These are phyloP conservation scores for Helleia helle DNA, from an alignment of 2,888 invertebrate genomes.

Conservation along the genomic window DNA sequence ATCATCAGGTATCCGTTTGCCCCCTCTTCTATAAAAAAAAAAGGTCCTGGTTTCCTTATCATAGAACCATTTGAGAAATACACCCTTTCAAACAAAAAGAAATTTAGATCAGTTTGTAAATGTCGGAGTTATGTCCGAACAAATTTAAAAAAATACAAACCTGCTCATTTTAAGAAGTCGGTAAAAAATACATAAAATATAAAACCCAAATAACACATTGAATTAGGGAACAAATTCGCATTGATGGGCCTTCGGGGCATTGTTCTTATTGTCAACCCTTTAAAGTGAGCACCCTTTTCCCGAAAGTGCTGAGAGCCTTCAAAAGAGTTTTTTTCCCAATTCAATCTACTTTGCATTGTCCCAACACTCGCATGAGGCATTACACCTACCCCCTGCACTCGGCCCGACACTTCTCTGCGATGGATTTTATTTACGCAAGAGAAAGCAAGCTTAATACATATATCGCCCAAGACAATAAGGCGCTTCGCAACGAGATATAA, in stretches of 20 bases:
- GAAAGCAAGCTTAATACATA: conserved; percentile 72
- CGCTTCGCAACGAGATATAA: conserved; percentile 68
- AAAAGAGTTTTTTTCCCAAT: conserved; percentile 66
- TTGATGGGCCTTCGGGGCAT: conserved; percentile 37
- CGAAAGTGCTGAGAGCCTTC: conserved; percentile 52
- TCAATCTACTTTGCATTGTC: conserved; percentile 74
- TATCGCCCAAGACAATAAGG: conserved; percentile 70
- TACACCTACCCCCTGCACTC: conserved; percentile 66
- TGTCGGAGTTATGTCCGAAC: no score
- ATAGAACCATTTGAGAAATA: no score
- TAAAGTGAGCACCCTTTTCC: conserved; percentile 46
- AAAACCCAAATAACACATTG: conserved; percentile 22
- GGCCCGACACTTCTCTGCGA: conserved; percentile 59
- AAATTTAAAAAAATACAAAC: no score
- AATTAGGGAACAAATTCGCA: conserved; percentile 20
- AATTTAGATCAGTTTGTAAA: no score
- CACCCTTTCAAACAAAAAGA: no score
- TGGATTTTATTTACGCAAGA: conserved; percentile 73
- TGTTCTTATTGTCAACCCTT: conserved; percentile 59
- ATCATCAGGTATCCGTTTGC: no score
- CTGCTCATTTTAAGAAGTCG: no score
- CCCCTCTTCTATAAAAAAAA: no score
- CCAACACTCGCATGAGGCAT: conserved; percentile 68
- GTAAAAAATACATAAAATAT: conserved; percentile 10
- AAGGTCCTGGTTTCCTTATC: no score